Evolutionary conservation across 2,888 invertebrate species (phyloP), one percentile per base, ranked within the genome.

Genomic region (Chrysodeixis includens): DNA sequence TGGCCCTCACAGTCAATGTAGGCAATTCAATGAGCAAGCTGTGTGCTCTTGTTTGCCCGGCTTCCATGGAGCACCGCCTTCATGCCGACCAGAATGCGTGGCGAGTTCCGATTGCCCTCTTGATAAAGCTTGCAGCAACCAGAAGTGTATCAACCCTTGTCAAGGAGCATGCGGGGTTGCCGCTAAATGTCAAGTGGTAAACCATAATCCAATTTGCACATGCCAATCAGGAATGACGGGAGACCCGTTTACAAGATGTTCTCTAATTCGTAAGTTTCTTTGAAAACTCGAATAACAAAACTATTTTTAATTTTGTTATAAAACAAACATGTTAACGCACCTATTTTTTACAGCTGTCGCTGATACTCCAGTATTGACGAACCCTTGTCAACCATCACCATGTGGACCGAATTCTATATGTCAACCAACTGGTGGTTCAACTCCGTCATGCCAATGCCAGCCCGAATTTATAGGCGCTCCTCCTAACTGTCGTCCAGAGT

Each of bases 131-230:
- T 97, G 97, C 77, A 95, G 96, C 56, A 96, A 96, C 80, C 97
- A 96, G 81, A 97, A 96, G 88, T 97, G 97, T 86, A 87, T 94
- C 57, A 96, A 97, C 85, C 97, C 97, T 40, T 97, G 97, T 83
- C 96, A 96, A 57, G 97, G 97, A 75, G 96, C 97, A n/a, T 98
- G 98, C 85, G 98, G 98, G 22, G 94, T 97, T 49, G 93, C 95
- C 67, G 97, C 98, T 4, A 91, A 93, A 76, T 98, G 98, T 84
- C 96, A 97, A 90, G 97, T 98, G 16, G 96, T 97, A 52, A 97
- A 97, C 84, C 97, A 98, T 86, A 96, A 96, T 83, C 97, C 97
- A 8, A 96, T 97, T 76, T 98, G 98, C 84, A 95, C 95, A 40
- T 97, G 97, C 84, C 93, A 95, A 52, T 90, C 95, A 6, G 96